phyloP scores from a whole-genome alignment of 2,113 vertebrate species.

The Sarotherodon lohbergeri region DNA sequence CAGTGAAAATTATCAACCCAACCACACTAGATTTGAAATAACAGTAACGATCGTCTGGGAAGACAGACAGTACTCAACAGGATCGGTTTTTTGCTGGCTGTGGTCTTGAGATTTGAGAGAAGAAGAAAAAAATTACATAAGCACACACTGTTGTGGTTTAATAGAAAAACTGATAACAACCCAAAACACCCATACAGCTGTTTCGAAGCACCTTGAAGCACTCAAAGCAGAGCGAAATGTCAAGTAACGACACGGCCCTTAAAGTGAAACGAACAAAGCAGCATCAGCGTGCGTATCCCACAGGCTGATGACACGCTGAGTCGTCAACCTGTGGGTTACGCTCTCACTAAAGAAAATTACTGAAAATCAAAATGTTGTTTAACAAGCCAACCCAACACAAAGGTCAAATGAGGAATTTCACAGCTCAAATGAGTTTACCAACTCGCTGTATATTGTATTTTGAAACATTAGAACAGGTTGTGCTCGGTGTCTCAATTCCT shows the following conservation, averaged over 20 bases:
- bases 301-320: not conserved
- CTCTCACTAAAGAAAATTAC: not conserved
- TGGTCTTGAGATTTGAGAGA: not conserved
- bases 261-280: not conserved
- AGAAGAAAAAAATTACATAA: not conserved
- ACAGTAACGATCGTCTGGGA: not conserved
- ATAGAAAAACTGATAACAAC: not conserved
- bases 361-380: not conserved
- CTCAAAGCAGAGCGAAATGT: not conserved
- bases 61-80: not conserved
- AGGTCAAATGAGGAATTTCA: not conserved
- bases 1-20: not conserved
- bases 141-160: not conserved
- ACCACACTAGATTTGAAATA: not conserved
- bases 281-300: not conserved
- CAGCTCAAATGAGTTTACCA: not conserved
- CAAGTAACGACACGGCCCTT: not conserved
- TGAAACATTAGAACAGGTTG: not conserved
- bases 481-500: not conserved
- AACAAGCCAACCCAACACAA: not conserved
- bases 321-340: not conserved
- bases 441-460: not conserved
- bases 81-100: not conserved
- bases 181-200: not conserved
- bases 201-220: not conserved